These are phyloP conservation scores for Eptesicus fuscus DNA, from an alignment of 2,113 vertebrate species.

Conservation along the genomic window DNA sequence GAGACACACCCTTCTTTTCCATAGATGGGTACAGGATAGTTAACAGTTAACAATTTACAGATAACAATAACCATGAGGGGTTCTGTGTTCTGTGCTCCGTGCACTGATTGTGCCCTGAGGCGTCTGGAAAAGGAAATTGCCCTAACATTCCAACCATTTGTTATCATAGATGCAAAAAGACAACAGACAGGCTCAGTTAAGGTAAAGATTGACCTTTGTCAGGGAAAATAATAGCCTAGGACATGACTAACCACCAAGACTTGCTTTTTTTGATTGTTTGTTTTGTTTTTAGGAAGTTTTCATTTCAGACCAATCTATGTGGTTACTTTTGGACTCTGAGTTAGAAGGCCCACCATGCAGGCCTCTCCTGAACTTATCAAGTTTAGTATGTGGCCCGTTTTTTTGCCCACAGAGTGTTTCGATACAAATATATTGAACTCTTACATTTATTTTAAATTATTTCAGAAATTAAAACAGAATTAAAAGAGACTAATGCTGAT, in stretches of 20 bases:
- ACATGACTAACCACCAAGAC: background rate
- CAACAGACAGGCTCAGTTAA: background rate
- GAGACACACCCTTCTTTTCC: background rate
- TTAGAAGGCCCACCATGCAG: background rate
- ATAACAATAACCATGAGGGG: background rate
- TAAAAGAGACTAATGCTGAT: background rate
- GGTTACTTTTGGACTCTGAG: background rate
- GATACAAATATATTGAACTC: background rate
- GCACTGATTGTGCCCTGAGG: background rate
- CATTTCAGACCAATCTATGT: background rate
- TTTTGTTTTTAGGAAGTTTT: background rate
- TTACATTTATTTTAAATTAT: background rate
- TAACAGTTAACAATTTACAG: background rate
- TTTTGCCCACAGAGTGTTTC: background rate
- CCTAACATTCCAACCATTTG: background rate
- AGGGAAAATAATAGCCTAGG: background rate
- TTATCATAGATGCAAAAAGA: background rate
- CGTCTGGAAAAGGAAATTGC: background rate
- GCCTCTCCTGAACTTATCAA: background rate
- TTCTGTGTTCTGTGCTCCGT: background rate
- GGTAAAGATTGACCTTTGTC: background rate
- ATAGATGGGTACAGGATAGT: background rate
- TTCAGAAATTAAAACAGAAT: conserved; percentile 1
- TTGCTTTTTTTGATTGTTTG: background rate
- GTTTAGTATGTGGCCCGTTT: background rate